Conservation (phyloP, 2,888 invertebrate species). For the Hermaeophaga mercurialis region DNA sequence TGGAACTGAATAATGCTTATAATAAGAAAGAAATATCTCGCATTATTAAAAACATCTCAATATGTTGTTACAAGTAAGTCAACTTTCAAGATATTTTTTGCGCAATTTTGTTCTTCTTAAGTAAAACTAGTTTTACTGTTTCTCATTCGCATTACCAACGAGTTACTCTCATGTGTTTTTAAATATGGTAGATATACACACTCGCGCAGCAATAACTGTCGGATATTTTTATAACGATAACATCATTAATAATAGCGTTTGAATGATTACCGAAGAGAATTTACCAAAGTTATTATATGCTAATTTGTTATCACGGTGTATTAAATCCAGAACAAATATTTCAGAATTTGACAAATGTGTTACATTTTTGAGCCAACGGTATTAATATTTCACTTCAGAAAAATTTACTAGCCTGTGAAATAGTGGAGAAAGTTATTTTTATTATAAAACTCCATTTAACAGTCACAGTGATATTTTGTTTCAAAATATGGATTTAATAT, state of each 20-base stretch:
- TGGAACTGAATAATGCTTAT: too few species aligned
- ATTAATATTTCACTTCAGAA: too few species aligned
- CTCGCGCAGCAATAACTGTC: constrained; percentile 2
- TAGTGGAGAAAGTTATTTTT: too few species aligned
- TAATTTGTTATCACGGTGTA: too few species aligned
- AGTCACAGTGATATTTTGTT: too few species aligned
- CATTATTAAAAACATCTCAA: constrained; percentile 28
- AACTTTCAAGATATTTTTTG: constrained; percentile 40
- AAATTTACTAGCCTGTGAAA: too few species aligned
- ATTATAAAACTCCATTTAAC: too few species aligned
- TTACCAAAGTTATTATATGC: neutral
- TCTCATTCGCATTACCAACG: constrained; percentile 10
- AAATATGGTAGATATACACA: constrained; percentile 3
- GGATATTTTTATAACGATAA: constrained; percentile 1
- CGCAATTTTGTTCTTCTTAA: constrained; percentile 37
- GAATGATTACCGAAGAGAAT: constrained; percentile 1
- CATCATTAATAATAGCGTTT: constrained; percentile 1
- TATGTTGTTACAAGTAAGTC: constrained; percentile 32
- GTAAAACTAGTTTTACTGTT: constrained; percentile 38
- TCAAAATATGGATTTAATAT: too few species aligned
- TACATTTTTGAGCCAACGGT: too few species aligned
- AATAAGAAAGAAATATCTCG: neutral
- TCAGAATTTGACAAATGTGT: too few species aligned
- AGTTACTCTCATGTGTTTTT: constrained; percentile 12
- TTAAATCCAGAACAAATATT: too few species aligned